Conservation (phyloP, 2,888 invertebrate genomes). For the Chymomyza procnemis region DNA sequence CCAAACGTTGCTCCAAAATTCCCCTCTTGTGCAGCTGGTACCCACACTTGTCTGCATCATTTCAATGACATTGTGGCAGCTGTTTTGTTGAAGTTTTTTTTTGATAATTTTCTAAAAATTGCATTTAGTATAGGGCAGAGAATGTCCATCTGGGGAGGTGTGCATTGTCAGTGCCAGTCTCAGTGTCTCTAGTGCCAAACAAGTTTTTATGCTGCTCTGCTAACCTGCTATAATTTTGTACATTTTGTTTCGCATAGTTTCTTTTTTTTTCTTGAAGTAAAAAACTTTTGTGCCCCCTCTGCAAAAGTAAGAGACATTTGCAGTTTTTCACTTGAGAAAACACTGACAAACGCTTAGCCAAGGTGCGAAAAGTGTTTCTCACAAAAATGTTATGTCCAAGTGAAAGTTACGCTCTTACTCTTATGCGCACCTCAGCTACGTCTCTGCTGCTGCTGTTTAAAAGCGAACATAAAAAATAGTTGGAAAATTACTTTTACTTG, state of each 20-base stretch:
- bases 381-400: slow-evolving; percentile 55
- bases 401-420: slow-evolving; percentile 42
- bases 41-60: not conserved
- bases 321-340: slow-evolving; percentile 45
- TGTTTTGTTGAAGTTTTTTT: not conserved
- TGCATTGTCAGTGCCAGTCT: not conserved
- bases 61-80: not conserved
- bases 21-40: too few species aligned
- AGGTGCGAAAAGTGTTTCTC: slow-evolving; percentile 47
- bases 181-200: not conserved
- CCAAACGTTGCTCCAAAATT: slow-evolving; percentile 36
- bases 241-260: not conserved
- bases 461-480: slow-evolving; percentile 32
- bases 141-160: not conserved
- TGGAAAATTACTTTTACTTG: slow-evolving; percentile 66
- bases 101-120: not conserved
- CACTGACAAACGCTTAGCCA: slow-evolving; percentile 39
- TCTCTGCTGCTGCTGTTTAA: not conserved
- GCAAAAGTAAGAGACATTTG: slow-evolving; percentile 37
- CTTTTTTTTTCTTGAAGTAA: not conserved
- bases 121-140: not conserved
- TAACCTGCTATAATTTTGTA: not conserved
- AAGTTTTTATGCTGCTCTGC: not conserved
- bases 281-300: not conserved
- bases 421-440: not conserved